phyloP scores from a whole-genome alignment of 1,140 invertebrate genomes.

The Euura lappo region DNA sequence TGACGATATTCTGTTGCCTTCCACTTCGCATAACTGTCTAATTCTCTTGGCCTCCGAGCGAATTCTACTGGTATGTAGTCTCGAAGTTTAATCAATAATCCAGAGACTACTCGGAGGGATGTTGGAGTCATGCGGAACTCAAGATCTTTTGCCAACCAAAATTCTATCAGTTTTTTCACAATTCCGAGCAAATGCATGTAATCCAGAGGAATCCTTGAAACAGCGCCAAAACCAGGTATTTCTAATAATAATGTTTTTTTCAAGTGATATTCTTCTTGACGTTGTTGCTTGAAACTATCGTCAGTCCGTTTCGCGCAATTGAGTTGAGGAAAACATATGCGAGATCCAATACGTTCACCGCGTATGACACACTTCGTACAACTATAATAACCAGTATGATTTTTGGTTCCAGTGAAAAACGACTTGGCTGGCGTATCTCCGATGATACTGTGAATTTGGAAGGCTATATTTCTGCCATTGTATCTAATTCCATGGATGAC shows the following conservation, averaged over 20 bases:
- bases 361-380: too few relatives aligned
- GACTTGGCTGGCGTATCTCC: too few relatives aligned
- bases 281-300: too few relatives aligned
- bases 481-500: too few relatives aligned
- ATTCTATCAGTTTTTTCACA: background rate
- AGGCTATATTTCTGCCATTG: too few relatives aligned
- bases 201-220: background rate
- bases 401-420: too few relatives aligned
- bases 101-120: background rate
- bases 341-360: too few relatives aligned
- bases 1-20: constrained; percentile 29
- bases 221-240: background rate
- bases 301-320: too few relatives aligned
- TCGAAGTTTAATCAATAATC: background rate
- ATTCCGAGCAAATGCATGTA: background rate
- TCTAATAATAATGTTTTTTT: background rate
- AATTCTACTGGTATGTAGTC: constrained; percentile 23
- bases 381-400: too few relatives aligned
- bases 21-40: constrained; percentile 19
- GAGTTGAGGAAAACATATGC: too few relatives aligned
- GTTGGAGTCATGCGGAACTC: background rate
- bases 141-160: background rate
- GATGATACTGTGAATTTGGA: too few relatives aligned
- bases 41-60: constrained; percentile 17
- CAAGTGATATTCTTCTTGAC: too few relatives aligned